These are phyloP conservation scores for Anas platyrhynchos DNA, from an alignment of 2,113 vertebrate genomes.

Conservation along the genomic window DNA sequence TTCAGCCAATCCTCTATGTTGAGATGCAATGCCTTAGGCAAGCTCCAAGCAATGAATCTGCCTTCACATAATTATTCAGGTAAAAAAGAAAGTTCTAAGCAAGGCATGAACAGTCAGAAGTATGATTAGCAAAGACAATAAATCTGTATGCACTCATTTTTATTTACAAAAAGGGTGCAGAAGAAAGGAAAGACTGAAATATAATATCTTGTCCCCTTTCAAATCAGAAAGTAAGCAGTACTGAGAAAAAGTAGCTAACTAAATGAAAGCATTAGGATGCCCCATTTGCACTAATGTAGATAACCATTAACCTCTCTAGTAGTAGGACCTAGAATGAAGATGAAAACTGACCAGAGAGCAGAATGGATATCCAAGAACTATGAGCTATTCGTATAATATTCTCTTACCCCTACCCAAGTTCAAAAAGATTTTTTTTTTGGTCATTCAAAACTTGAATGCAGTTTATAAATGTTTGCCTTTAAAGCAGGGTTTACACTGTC, in stretches of 20 bases:
- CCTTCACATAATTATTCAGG: conserved; percentile 37
- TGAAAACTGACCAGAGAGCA: not conserved
- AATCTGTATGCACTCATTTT: not conserved
- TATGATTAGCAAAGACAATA: not conserved
- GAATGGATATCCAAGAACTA: not conserved
- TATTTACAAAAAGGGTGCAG: rapidly evolving
- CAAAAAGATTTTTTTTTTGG: not conserved
- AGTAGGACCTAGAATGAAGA: not conserved
- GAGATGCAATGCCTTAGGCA: conserved; percentile 50
- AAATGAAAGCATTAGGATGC: not conserved
- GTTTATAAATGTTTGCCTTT: not conserved
- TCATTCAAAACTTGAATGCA: not conserved
- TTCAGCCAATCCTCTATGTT: not conserved
- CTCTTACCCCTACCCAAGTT: not conserved
- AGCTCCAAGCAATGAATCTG: conserved; percentile 2
- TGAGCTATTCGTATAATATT: not conserved
- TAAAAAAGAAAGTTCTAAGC: conserved; percentile 24
- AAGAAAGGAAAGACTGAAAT: not conserved
- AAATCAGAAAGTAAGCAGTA: not conserved
- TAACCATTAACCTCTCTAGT: not conserved
- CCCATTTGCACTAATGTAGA: not conserved
- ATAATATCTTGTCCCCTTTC: not conserved
- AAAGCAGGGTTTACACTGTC: not conserved
- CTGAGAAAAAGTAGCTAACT: not conserved
- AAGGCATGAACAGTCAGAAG: not conserved